Evolutionary conservation across 2,888 invertebrate species (phyloP).

Genomic region (Chaitophorus viminalis): DNA sequence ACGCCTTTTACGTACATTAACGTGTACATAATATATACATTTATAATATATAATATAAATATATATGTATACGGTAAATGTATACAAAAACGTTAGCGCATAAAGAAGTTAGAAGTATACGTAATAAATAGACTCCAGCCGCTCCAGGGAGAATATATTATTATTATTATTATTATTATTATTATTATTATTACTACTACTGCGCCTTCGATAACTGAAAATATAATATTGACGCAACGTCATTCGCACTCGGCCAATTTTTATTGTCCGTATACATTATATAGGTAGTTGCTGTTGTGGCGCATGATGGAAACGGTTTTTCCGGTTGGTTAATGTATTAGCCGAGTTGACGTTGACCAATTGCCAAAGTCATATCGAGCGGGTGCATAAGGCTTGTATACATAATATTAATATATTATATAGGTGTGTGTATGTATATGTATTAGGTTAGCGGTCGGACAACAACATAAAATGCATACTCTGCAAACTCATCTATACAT

Average conservation of each 20-base stretch:
- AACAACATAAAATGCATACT: slow-evolving; percentile 19
- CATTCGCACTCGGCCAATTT: slow-evolving; percentile 20
- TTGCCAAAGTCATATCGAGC: slow-evolving; percentile 35
- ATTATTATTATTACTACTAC: background rate
- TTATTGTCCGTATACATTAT: background rate
- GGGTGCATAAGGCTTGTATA: too few species aligned
- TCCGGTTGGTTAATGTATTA: background rate
- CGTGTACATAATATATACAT: background rate
- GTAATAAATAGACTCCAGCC: background rate
- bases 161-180: background rate
- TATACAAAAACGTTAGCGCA: background rate
- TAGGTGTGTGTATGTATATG: background rate
- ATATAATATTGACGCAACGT: slow-evolving; percentile 20
- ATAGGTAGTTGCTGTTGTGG: background rate
- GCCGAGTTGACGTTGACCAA: slow-evolving; percentile 51
- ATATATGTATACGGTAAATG: background rate
- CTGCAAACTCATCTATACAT: slow-evolving; percentile 35
- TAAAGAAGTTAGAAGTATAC: background rate
- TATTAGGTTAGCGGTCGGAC: background rate
- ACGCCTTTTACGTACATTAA: background rate
- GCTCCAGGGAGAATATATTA: background rate
- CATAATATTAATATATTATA: too few species aligned
- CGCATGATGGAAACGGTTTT: slow-evolving; percentile 3
- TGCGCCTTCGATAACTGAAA: background rate
- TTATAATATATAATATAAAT: background rate